phyloP scores from a whole-genome alignment of 1,140 invertebrate genomes.

The Meloidogyne floridensis region DNA sequence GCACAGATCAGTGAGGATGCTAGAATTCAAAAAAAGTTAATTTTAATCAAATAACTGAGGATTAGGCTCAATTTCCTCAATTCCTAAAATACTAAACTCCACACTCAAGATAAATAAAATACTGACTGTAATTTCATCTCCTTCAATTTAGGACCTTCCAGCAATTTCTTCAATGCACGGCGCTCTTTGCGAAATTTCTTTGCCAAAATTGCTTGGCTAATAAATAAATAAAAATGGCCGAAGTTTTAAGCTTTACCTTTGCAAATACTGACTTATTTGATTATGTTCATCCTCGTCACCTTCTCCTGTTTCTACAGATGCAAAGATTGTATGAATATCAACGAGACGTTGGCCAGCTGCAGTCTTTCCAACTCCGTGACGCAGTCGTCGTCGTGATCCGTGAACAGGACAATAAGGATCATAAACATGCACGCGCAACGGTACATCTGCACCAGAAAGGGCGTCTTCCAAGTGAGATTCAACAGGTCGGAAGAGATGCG shows the following conservation, averaged over 20 bases:
- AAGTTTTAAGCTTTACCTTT: constrained; percentile 29
- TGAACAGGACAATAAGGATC: constrained; percentile 64
- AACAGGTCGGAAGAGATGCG: constrained; percentile 55
- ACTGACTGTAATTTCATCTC: constrained; percentile 42
- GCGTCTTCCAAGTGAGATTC: constrained; percentile 46
- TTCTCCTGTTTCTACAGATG: constrained; percentile 41
- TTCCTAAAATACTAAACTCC: too few relatives aligned
- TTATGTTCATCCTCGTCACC: constrained; percentile 51
- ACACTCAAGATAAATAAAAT: not conserved
- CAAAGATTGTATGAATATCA: constrained; percentile 60
- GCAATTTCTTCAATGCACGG: constrained; percentile 42
- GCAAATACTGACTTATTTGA: constrained; percentile 42
- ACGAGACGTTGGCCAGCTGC: constrained; percentile 36
- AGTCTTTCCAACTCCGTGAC: not conserved
- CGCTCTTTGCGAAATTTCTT: constrained; percentile 59
- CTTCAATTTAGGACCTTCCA: constrained; percentile 43
- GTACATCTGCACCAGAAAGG: constrained; percentile 11
- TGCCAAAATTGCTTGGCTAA: constrained; percentile 58
- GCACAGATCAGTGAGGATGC: constrained; percentile 64
- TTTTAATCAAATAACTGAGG: constrained; percentile 71
- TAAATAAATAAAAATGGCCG: constrained; percentile 21
- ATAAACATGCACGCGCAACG: constrained; percentile 47
- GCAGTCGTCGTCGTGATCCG: constrained; percentile 49
- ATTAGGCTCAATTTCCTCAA: constrained; percentile 54
- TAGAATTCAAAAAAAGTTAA: constrained; percentile 5